Conservation (phyloP, 2,797 vertebrate genomes). For the Dicrostonyx torquatus region DNA sequence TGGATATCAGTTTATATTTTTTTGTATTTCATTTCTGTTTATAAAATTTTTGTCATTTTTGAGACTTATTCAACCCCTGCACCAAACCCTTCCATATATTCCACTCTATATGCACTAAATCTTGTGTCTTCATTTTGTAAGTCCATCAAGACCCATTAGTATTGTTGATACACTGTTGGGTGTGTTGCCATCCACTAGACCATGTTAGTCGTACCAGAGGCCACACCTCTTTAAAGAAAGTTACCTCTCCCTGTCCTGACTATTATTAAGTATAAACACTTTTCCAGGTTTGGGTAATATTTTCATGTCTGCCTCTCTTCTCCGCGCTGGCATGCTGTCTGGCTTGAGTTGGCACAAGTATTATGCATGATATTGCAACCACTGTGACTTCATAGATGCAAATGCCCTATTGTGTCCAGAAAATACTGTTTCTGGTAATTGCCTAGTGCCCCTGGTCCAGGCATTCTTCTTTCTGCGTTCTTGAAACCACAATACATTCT, state of each 20-base stretch:
- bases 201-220: neutral
- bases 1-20: neutral
- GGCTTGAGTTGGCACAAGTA: neutral
- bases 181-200: neutral
- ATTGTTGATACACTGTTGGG: neutral
- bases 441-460: neutral
- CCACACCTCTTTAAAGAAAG: too few relatives aligned
- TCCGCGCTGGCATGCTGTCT: accelerated
- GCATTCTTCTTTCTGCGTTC: neutral
- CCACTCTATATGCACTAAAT: neutral
- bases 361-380: neutral
- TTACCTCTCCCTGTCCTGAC: neutral
- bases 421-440: neutral
- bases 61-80: neutral
- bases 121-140: neutral
- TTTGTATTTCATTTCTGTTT: neutral
- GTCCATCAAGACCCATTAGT: neutral
- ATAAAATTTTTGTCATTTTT: neutral
- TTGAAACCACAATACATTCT: neutral
- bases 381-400: neutral
- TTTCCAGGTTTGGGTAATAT: neutral
- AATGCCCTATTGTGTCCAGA: too few relatives aligned
- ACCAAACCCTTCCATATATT: neutral
- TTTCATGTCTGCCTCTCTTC: neutral
- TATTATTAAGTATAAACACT: neutral